Conservation (phyloP, 1,140 invertebrate genomes). For the Latrodectus geometricus region DNA sequence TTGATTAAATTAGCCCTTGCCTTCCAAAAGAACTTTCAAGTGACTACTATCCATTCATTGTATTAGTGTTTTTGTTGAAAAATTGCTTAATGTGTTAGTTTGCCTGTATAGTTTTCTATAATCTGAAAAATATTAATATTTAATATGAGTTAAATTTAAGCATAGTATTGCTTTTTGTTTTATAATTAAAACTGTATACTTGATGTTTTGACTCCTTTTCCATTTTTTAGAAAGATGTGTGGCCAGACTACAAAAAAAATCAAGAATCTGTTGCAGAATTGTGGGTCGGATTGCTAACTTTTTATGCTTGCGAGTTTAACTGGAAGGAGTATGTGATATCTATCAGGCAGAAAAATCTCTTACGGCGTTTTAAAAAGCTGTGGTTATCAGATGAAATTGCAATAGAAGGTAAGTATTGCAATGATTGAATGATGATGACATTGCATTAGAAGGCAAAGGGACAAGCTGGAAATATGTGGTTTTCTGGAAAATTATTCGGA, state of each 20-base stretch:
- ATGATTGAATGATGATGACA: too few relatives aligned
- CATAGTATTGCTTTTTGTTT: not conserved
- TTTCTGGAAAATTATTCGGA: too few relatives aligned
- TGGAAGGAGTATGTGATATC: conserved; percentile 73
- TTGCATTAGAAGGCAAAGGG: too few relatives aligned
- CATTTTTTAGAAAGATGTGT: conserved; percentile 70
- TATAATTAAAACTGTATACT: not conserved
- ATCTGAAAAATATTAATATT: not conserved
- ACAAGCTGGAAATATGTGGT: too few relatives aligned
- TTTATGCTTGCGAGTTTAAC: conserved; percentile 75
- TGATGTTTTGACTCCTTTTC: conserved; percentile 48
- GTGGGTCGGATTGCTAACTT: conserved; percentile 73
- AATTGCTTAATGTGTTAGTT: too few relatives aligned
- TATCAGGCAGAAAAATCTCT: conserved; percentile 71
- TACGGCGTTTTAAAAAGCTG: conserved; percentile 74
- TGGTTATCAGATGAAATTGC: conserved; percentile 74
- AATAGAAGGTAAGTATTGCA: conserved; percentile 73
- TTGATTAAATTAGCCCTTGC: too few relatives aligned
- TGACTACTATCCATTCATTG: too few relatives aligned
- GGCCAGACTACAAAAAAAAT: conserved; percentile 71
- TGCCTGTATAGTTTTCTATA: not conserved
- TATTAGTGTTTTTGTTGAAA: too few relatives aligned
- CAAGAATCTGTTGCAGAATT: conserved; percentile 71
- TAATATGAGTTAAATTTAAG: not conserved
- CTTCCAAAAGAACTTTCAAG: too few relatives aligned